phyloP scores from a whole-genome alignment of 2,113 vertebrate species.

The Notechis scutatus region DNA sequence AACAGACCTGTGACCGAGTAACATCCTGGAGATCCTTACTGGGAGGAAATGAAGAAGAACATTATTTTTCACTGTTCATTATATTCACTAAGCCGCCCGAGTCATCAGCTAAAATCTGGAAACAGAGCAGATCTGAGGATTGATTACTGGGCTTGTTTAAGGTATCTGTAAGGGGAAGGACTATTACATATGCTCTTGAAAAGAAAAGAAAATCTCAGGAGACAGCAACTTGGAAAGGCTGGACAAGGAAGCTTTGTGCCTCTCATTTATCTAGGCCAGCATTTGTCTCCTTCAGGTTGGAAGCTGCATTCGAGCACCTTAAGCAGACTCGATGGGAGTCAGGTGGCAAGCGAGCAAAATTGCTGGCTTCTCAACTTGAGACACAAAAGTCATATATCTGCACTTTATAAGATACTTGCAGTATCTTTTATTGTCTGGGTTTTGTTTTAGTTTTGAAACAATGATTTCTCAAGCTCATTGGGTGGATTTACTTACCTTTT shows the following conservation, averaged over 20 bases:
- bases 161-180: background rate
- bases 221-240: background rate
- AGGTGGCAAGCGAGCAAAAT: background rate
- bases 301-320: background rate
- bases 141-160: background rate
- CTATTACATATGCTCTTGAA: background rate
- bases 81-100: background rate
- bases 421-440: background rate
- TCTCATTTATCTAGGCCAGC: background rate
- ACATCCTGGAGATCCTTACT: background rate
- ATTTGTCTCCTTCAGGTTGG: background rate
- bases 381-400: background rate
- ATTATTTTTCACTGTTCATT: background rate
- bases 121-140: background rate
- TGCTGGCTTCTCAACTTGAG: background rate
- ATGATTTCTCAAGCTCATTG: background rate
- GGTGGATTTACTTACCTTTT: background rate
- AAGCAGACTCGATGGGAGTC: background rate
- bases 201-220: background rate
- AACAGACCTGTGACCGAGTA: background rate
- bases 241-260: background rate
- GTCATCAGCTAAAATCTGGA: background rate
- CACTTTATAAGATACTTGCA: background rate
- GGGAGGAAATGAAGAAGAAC: background rate
- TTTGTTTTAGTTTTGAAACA: background rate